Evolutionary conservation across 2,888 invertebrate genomes (phyloP), one percentile per base, ranked within the genome.

Genomic region (Cataglyphis altisquamis): DNA sequence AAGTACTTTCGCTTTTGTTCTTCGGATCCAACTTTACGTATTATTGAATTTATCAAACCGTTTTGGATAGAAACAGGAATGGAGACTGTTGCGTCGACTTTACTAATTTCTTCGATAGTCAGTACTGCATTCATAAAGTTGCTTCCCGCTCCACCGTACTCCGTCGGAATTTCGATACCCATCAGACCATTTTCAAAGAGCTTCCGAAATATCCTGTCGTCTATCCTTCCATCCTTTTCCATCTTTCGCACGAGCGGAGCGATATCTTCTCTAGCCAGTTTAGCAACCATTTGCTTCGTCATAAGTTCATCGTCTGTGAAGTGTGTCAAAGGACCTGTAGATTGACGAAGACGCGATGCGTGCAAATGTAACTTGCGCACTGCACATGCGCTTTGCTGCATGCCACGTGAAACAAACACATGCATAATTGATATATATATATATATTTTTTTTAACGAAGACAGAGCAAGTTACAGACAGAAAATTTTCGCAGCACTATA

Each of bases 11-110:
- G 95, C 94, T 99, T 99, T 95, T 99, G 99, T 92, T 98, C 98
- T 87, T 97, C 96, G 5, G 96, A 98, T 2, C 83, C 93, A 45
- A 98, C 96, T 94, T 98, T 97, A 92, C 97, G 96, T 89, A 99
- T 96, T 52, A 99, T 96, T 0, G 97, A 97, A 94, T 98, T 98
- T 72, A 98, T 97, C 55, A 99, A 96, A 0, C 99, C 99, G 94
- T 99, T 99, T 94, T 99, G 99, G 87, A 99, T 97, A 94, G 99
- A 99, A 10, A 98, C 98, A 77, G 97, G 96, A 0, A 98, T 97
- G 21, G 97, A 97, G 0, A 99, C 97, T 0, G 98, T 96, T 0
- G 98, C 97, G 95, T 99, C 99, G 15, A 99, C 97, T 95, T 98
- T 97, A 1, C 99, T 97, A 64, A 99, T 94, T 94, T 99, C 99